phyloP scores from a whole-genome alignment of 2,113 vertebrate species.

The Emydura subglobosa region DNA sequence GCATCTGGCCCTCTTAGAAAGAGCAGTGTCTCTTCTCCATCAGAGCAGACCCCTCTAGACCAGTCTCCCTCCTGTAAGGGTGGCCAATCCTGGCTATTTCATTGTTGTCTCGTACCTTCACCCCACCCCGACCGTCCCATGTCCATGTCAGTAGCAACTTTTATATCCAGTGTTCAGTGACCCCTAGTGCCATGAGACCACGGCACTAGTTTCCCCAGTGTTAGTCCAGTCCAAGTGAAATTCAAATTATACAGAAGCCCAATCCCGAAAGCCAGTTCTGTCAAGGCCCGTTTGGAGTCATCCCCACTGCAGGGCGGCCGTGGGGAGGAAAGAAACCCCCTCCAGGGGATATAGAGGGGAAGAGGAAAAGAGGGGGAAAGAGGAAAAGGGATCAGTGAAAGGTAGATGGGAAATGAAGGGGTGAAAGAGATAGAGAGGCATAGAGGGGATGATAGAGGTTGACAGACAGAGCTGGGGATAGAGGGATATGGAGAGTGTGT shows the following conservation, averaged over 20 bases:
- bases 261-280: neutral
- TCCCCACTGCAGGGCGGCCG: neutral
- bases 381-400: neutral
- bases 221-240: neutral
- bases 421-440: too few relatives aligned
- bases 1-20: neutral
- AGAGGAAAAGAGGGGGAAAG: neutral
- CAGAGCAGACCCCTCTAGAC: neutral
- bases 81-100: neutral
- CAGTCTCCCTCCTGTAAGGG: neutral
- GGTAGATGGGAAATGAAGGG: neutral
- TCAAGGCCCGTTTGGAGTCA: neutral
- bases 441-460: neutral
- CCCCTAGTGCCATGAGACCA: neutral
- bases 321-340: neutral
- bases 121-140: neutral
- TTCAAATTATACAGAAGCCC: neutral
- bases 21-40: neutral
- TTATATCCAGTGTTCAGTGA: slow-evolving; percentile 13
- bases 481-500: too few relatives aligned
- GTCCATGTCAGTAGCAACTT: neutral
- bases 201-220: neutral
- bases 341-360: neutral
- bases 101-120: neutral
- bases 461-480: too few relatives aligned